Evolutionary conservation across 2,797 vertebrate genomes (phyloP).

Genomic region (Brachyalestes nurse): DNA sequence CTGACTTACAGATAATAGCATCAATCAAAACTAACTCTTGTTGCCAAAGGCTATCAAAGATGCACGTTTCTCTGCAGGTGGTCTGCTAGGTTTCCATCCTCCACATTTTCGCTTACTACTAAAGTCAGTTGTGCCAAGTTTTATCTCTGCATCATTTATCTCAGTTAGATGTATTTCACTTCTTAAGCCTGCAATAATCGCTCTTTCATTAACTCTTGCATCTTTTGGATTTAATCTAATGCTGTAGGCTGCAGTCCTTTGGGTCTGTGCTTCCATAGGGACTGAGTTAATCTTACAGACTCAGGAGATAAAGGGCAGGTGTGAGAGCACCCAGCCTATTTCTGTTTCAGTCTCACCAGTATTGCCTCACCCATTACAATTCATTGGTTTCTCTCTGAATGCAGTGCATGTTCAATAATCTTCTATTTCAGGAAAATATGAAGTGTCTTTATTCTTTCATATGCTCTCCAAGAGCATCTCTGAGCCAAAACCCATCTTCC

Average conservation of each 20-base stretch:
- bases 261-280: conserved; percentile 17
- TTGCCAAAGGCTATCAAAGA: not conserved
- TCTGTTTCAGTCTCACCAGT: conserved; percentile 2
- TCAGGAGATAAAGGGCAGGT: conserved; percentile 30
- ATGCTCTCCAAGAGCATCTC: conserved; percentile 42
- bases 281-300: conserved; percentile 22
- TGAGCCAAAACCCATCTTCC: conserved; percentile 48
- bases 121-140: not conserved
- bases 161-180: conserved; percentile 29
- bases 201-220: conserved; percentile 9
- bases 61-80: not conserved
- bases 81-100: not conserved
- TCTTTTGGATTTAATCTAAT: conserved; percentile 17
- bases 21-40: not conserved
- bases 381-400: conserved; percentile 12
- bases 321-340: conserved; percentile 7
- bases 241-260: conserved; percentile 25
- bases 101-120: conserved; percentile 8
- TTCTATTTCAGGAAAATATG: conserved; percentile 44
- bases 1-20: not conserved
- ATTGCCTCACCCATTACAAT: conserved; percentile 32
- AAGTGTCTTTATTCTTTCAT: conserved; percentile 49
- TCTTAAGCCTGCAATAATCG: conserved; percentile 2
- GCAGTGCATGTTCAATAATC: conserved; percentile 33
- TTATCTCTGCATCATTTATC: conserved; percentile 30